phyloP scores from a whole-genome alignment of 2,888 invertebrate species.

The Metallyticus violacea region DNA sequence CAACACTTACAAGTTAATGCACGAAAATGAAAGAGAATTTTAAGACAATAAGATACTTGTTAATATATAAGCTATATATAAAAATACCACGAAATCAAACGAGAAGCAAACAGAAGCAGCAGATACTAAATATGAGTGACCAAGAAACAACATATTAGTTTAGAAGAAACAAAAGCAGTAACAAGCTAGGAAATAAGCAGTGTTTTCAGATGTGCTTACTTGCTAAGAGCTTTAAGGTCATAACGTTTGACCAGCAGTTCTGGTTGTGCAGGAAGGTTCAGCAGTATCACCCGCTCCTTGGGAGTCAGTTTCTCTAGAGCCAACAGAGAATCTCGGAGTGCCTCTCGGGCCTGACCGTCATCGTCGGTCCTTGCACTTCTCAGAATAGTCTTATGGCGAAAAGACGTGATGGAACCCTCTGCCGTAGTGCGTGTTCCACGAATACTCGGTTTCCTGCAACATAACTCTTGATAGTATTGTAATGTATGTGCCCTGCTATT shows the following conservation, averaged over 20 bases:
- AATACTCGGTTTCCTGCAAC: not conserved
- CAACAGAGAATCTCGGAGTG: not conserved
- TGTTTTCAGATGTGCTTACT: slow-evolving; percentile 44
- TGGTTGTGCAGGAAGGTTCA: slow-evolving; percentile 57
- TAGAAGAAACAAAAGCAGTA: not conserved
- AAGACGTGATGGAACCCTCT: not conserved
- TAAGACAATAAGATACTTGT: too few species aligned
- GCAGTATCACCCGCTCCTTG: slow-evolving; percentile 31
- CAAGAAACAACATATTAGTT: not conserved
- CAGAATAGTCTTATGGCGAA: slow-evolving; percentile 7
- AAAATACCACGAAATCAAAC: too few species aligned
- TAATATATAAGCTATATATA: too few species aligned
- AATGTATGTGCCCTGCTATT: too few species aligned
- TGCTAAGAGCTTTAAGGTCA: slow-evolving; percentile 62
- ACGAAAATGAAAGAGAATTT: too few species aligned
- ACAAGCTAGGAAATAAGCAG: not conserved
- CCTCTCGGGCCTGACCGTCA: not conserved
- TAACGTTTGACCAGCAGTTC: slow-evolving; percentile 68
- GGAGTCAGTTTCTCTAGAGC: not conserved
- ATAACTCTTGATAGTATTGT: too few species aligned
- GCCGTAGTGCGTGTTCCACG: slow-evolving; percentile 3
- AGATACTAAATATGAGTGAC: too few species aligned
- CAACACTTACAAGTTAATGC: too few species aligned
- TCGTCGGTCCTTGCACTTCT: not conserved
- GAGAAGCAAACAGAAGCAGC: not conserved